These are phyloP conservation scores for Torymus auratus DNA, from an alignment of 2,888 invertebrate species.

Conservation along the genomic window DNA sequence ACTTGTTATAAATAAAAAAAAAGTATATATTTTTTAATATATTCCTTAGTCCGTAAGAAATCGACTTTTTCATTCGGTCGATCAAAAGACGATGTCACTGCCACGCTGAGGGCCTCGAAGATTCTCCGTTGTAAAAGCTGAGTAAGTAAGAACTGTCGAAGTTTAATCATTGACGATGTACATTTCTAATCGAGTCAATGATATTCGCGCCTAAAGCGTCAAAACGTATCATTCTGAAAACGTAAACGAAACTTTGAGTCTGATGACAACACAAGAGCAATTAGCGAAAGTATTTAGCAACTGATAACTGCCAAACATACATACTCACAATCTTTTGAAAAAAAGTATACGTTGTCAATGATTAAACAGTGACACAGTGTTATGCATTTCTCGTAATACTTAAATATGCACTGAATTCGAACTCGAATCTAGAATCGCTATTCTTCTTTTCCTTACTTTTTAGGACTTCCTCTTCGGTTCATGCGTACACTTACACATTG, in stretches of 20 bases:
- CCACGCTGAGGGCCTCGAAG: conserved; percentile 25
- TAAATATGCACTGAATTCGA: conserved; percentile 13
- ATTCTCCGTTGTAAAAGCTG: conserved; percentile 7
- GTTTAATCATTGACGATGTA: conserved; percentile 47
- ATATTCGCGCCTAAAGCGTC: too few relatives aligned
- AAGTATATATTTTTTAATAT: background rate
- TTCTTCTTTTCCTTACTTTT: conserved; percentile 12
- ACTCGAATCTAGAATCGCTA: conserved; percentile 41
- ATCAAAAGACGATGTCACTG: conserved; percentile 14
- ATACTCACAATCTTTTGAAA: conserved; percentile 45
- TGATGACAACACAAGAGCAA: conserved; percentile 44
- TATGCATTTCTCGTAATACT: conserved; percentile 17
- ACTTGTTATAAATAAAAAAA: background rate
- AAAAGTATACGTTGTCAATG: conserved; percentile 50
- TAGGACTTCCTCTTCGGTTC: conserved; percentile 26
- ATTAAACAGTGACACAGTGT: conserved; percentile 31
- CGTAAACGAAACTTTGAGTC: conserved; percentile 41
- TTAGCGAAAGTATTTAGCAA: conserved; percentile 55
- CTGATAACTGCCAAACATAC: conserved; percentile 55
- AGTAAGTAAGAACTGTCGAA: background rate
- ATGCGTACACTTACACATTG: conserved; percentile 14
- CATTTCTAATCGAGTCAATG: conserved; percentile 17
- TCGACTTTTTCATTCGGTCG: conserved; percentile 34
- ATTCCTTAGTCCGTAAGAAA: conserved; percentile 14
- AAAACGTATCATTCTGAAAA: background rate